Percentiles rank a stretch among this genome's conserved stretches.
Conservation (phyloP, 1,140 invertebrate genomes). For the Lasioglossum baleicum region DNA sequence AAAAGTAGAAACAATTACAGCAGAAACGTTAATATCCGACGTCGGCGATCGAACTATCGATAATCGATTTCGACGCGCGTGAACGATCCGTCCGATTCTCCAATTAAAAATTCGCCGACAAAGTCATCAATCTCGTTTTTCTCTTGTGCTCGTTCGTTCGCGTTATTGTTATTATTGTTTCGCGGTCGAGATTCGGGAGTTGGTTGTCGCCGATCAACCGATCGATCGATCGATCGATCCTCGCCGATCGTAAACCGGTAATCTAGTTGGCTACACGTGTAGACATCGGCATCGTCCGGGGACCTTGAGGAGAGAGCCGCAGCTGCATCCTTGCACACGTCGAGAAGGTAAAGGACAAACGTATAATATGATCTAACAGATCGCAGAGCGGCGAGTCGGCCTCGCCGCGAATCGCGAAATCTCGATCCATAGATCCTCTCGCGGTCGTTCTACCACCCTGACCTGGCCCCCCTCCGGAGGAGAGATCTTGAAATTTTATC, state of each 20-base stretch:
- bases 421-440: conserved; percentile 70
- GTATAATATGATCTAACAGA: conserved; percentile 68
- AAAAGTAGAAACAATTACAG: conserved; percentile 34
- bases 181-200: neutral
- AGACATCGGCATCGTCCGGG: conserved; percentile 11
- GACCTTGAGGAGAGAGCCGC: conserved; percentile 51
- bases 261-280: conserved; percentile 46
- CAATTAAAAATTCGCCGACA: neutral
- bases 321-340: conserved; percentile 64
- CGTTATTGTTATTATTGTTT: neutral
- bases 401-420: conserved; percentile 67
- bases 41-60: conserved; percentile 8
- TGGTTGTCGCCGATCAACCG: neutral
- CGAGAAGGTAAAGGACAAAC: conserved; percentile 71
- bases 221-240: neutral
- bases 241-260: conserved; percentile 5
- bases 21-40: conserved; percentile 30
- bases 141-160: too few relatives aligned
- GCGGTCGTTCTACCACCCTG: conserved; percentile 23
- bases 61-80: neutral
- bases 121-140: too few relatives aligned
- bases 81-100: neutral
- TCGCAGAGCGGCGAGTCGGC: conserved; percentile 51
- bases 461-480: neutral
- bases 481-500: conserved; percentile 53